Percentiles rank a stretch among this genome's conserved stretches.
phyloP scores from a whole-genome alignment of 1,140 invertebrate genomes.

The Hypsibius dujardini region DNA sequence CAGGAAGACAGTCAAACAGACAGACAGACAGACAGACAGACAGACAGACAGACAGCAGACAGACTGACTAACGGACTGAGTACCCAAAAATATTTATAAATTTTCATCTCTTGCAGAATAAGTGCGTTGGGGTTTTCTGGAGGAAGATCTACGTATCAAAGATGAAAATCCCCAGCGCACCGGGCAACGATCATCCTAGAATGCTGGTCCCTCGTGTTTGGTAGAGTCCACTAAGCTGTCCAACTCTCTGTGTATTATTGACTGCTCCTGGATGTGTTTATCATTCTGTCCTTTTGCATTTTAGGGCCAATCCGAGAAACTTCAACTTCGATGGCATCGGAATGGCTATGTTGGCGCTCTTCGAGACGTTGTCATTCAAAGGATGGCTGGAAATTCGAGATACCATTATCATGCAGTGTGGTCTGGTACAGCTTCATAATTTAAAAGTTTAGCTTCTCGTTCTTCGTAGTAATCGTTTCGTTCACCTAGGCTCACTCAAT shows the following conservation, averaged over 20 bases:
- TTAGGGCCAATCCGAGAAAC: constrained; percentile 83
- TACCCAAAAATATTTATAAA: too few relatives aligned
- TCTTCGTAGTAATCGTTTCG: neutral
- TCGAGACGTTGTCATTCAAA: constrained; percentile 98
- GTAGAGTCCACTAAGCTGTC: constrained; percentile 40
- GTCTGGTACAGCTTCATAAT: constrained; percentile 45
- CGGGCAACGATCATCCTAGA: constrained; percentile 68
- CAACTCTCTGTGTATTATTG: constrained; percentile 18
- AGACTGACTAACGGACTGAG: too few relatives aligned
- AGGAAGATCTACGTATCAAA: constrained; percentile 89
- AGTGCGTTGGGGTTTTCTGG: constrained; percentile 88
- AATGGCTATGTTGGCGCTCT: constrained; percentile 89
- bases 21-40: too few relatives aligned
- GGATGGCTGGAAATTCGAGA: constrained; percentile 97
- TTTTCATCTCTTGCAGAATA: constrained; percentile 39
- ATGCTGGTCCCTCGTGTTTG: constrained; percentile 93
- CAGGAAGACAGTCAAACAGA: too few relatives aligned
- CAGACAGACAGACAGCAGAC: too few relatives aligned
- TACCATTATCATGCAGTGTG: constrained; percentile 80
- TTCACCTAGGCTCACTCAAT: constrained; percentile 64
- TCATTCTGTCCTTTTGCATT: constrained; percentile 18
- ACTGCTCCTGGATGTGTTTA: constrained; percentile 19
- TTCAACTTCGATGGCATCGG: constrained; percentile 99
- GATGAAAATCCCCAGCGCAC: constrained; percentile 71
- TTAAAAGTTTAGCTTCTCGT: constrained; percentile 7